Evolutionary conservation across 2,113 vertebrate genomes (phyloP).

Genomic region (Shinisaurus crocodilurus): DNA sequence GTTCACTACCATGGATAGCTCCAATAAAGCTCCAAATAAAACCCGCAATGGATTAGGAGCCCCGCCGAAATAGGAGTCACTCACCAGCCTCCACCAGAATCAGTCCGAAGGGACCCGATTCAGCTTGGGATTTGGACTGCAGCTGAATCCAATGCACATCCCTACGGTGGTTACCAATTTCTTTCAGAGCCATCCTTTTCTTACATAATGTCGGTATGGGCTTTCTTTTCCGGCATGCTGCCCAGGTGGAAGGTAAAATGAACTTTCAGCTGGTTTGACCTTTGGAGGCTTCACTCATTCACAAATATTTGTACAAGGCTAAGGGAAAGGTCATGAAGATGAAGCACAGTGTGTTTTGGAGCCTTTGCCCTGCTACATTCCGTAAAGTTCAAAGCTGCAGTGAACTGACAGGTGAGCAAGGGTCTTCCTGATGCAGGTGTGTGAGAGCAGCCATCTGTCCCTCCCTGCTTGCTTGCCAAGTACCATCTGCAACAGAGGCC

Average conservation of each 20-base stretch:
- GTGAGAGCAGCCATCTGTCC: slow-evolving; percentile 59
- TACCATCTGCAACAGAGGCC: slow-evolving; percentile 25
- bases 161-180: neutral
- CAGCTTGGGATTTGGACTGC: too few species aligned
- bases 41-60: too few species aligned
- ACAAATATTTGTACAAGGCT: neutral
- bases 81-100: too few species aligned
- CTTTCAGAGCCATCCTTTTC: neutral
- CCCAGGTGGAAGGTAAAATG: neutral
- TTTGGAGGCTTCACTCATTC: neutral
- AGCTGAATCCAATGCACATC: too few species aligned
- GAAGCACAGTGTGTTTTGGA: slow-evolving; percentile 20
- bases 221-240: neutral
- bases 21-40: too few species aligned
- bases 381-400: slow-evolving; percentile 33
- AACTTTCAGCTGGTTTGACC: too few species aligned
- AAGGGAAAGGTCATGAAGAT: slow-evolving; percentile 14
- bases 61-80: too few species aligned
- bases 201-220: neutral
- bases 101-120: too few species aligned
- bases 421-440: slow-evolving; percentile 44
- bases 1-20: too few species aligned
- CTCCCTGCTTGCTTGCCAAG: slow-evolving; percentile 42
- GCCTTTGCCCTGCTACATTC: slow-evolving; percentile 35
- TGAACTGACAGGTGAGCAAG: slow-evolving; percentile 27